Percentiles rank a stretch among this genome's conserved stretches.
Conservation (phyloP, 1,140 invertebrate species). For the Zaprionus vittiger region DNA sequence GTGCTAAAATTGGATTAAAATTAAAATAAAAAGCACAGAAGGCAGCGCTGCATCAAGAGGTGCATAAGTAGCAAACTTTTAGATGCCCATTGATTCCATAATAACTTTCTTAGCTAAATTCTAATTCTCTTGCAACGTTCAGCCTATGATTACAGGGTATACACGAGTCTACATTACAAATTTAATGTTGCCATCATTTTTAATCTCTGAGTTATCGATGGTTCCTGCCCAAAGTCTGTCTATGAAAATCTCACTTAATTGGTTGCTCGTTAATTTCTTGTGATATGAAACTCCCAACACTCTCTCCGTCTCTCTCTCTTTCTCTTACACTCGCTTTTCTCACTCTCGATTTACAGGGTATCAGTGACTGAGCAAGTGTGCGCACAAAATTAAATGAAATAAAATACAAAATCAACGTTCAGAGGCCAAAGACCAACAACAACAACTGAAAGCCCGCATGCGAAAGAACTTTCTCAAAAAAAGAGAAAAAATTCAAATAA, state of each 20-base stretch:
- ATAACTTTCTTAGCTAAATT: neutral
- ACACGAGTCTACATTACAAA: neutral
- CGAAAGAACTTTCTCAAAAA: constrained; percentile 1
- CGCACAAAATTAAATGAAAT: constrained; percentile 56
- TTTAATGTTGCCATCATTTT: neutral
- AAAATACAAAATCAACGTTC: constrained; percentile 49
- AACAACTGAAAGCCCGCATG: constrained; percentile 22
- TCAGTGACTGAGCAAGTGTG: constrained; percentile 12
- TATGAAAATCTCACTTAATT: neutral
- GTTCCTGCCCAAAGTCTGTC: neutral
- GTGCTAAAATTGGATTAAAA: constrained; percentile 74
- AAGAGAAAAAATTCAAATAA: neutral
- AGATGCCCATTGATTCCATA: neutral
- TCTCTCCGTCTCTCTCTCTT: neutral
- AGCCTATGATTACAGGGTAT: neutral
- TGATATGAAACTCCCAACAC: neutral
- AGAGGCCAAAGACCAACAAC: constrained; percentile 48
- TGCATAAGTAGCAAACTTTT: neutral
- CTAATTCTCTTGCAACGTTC: neutral
- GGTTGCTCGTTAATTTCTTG: neutral
- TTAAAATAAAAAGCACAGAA: constrained; percentile 53
- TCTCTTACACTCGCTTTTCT: neutral
- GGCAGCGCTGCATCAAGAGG: neutral
- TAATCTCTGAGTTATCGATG: neutral
- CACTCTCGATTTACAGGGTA: neutral